phyloP scores from a whole-genome alignment of 2,113 vertebrate species.

The Malaclemys terrapin region DNA sequence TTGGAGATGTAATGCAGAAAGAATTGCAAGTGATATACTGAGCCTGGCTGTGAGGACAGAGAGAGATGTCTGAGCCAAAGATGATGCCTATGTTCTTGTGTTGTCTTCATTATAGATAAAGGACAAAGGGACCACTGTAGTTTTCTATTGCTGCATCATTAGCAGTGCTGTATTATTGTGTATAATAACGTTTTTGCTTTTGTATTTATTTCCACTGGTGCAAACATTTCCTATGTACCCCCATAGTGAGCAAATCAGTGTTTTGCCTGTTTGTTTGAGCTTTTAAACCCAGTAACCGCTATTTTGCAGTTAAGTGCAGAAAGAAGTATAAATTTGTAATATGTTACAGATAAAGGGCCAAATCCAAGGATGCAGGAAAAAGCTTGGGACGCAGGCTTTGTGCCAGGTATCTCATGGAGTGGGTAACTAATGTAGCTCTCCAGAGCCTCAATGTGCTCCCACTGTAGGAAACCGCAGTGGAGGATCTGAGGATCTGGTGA shows the following conservation, averaged over 20 bases:
- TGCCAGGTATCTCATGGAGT: background rate
- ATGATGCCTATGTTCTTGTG: background rate
- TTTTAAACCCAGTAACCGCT: conserved; percentile 5
- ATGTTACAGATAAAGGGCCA: background rate
- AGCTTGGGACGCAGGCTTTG: background rate
- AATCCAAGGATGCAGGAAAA: background rate
- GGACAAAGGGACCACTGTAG: background rate
- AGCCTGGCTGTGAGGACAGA: background rate
- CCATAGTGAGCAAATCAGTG: background rate
- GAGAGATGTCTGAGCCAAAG: background rate
- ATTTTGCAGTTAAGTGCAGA: conserved; percentile 26
- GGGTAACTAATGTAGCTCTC: background rate
- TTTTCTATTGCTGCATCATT: background rate
- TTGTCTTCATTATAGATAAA: background rate
- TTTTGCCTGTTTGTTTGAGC: background rate
- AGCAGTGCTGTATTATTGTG: background rate
- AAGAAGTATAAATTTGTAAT: background rate
- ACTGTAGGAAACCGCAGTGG: background rate
- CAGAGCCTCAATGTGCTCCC: background rate
- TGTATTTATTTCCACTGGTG: conserved; percentile 12
- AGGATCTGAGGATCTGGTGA: background rate
- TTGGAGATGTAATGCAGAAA: background rate
- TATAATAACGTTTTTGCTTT: background rate
- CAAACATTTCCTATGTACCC: conserved; percentile 14
- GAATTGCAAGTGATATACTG: background rate